Conservation (phyloP, 2,888 invertebrate species). For the Schizaphis graminum region DNA sequence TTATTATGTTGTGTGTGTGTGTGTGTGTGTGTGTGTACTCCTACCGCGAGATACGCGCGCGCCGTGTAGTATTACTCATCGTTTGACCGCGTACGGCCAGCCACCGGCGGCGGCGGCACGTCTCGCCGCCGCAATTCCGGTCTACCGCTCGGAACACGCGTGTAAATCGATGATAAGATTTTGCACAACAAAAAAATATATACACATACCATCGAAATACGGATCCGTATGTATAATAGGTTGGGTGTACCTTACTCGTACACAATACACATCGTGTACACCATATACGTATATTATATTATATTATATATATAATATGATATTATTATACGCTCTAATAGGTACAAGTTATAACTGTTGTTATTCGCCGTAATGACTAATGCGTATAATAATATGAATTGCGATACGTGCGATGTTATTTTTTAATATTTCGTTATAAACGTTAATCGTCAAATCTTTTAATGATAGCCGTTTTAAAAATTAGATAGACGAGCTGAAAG, state of each 20-base stretch:
- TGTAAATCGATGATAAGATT: background rate
- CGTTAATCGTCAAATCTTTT: background rate
- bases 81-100: background rate
- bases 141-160: conserved; percentile 7
- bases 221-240: background rate
- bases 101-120: conserved; percentile 21
- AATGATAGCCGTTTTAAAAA: background rate
- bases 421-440: background rate
- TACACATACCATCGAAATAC: background rate
- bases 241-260: background rate
- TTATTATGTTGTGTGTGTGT: background rate
- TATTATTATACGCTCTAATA: background rate
- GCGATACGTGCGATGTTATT: background rate
- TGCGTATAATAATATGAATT: background rate
- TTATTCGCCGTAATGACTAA: background rate
- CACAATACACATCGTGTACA: background rate
- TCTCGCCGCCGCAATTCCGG: conserved; percentile 41
- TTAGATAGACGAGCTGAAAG: background rate
- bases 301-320: too few species aligned
- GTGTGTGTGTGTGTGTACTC: background rate
- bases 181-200: background rate
- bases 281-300: background rate
- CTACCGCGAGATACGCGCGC: conserved; percentile 12
- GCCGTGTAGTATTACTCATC: conserved; percentile 42
- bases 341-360: background rate